Evolutionary conservation across 2,113 vertebrate genomes (phyloP).

Genomic region (Sciurus niger): DNA sequence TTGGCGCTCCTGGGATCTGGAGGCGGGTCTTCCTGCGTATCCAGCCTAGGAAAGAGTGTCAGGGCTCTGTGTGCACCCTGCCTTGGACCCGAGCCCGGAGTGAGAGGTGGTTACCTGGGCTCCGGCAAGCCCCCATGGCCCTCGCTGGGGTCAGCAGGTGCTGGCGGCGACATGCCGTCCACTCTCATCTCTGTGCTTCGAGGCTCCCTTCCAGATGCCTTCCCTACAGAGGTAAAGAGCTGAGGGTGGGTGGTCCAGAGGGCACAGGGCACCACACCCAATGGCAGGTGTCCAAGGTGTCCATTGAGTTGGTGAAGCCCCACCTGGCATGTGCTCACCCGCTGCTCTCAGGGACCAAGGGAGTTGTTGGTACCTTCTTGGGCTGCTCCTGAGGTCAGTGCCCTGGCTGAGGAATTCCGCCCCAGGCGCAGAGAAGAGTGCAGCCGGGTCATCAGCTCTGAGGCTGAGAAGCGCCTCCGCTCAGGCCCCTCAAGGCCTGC

Average conservation of each 20-base stretch:
- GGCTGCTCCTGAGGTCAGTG: constrained; percentile 83
- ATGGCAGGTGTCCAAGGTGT: too few species aligned
- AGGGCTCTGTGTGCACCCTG: not conserved
- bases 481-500: constrained; percentile 88
- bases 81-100: not conserved
- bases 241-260: not conserved
- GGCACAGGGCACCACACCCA: not conserved
- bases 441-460: constrained; percentile 94
- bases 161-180: not conserved
- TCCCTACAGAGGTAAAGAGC: constrained; percentile 71
- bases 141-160: constrained; percentile 44
- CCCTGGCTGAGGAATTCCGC: constrained; percentile 91
- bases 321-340: not conserved
- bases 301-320: not conserved
- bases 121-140: not conserved
- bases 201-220: constrained; percentile 63
- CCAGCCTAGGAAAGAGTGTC: constrained; percentile 61
- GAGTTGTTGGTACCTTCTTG: constrained; percentile 78
- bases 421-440: constrained; percentile 93
- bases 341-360: not conserved
- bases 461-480: constrained; percentile 94
- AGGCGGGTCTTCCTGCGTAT: constrained; percentile 47
- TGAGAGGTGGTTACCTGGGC: constrained; percentile 71
- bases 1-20: constrained; percentile 71
- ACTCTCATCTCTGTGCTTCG: constrained; percentile 49